phyloP scores from a whole-genome alignment of 1,140 invertebrate species.

The Trichonephila inaurata region DNA sequence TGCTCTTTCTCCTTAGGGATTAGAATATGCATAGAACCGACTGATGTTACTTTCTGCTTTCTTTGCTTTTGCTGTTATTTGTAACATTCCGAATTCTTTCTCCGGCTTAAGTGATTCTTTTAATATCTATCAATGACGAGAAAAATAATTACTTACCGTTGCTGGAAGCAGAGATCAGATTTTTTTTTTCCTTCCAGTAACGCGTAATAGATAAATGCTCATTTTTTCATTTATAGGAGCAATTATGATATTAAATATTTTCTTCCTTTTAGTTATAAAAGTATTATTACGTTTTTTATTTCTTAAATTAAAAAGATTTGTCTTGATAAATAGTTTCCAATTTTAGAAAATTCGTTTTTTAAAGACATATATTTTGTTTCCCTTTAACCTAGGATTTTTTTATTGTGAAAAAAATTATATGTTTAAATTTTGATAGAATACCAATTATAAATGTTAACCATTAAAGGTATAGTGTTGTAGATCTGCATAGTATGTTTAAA shows the following conservation, averaged over 20 bases:
- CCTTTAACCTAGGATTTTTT: no score
- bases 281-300: neutral
- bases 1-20: neutral
- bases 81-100: slow-evolving; percentile 34
- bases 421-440: no score
- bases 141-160: slow-evolving; percentile 40
- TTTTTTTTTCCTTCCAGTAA: neutral
- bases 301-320: neutral
- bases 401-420: no score
- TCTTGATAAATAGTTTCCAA: neutral
- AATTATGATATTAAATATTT: neutral
- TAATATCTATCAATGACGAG: neutral
- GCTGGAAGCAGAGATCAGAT: neutral
- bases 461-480: no score
- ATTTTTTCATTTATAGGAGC: neutral
- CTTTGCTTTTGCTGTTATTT: neutral
- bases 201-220: neutral
- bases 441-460: no score
- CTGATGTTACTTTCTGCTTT: neutral
- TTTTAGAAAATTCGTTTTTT: no score
- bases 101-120: slow-evolving; percentile 4
- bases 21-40: neutral
- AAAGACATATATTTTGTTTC: no score
- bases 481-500: no score
- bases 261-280: neutral